Evolutionary conservation across 2,797 vertebrate genomes (phyloP).

Genomic region (Phrynocephalus guinanensis): DNA sequence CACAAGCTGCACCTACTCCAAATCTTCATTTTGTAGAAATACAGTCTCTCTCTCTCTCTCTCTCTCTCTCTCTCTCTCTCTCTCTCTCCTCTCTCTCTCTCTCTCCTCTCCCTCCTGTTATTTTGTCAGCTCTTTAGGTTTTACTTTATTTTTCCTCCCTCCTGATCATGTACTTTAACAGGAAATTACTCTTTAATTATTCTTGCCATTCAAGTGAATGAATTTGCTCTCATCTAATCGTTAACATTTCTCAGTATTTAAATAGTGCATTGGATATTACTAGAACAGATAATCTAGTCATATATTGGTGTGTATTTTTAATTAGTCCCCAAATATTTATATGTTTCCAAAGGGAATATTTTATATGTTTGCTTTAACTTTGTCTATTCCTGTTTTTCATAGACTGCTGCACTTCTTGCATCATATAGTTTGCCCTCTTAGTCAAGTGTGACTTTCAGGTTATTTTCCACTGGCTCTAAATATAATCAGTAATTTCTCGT

Average conservation of each 20-base stretch:
- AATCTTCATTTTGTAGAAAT: not conserved
- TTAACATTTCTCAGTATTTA: not conserved
- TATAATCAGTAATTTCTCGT: slow-evolving; percentile 41
- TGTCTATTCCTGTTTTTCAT: slow-evolving; percentile 7
- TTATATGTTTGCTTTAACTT: slow-evolving; percentile 20
- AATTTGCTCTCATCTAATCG: not conserved
- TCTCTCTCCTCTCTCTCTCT: too few species aligned
- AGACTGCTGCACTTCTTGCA: not conserved
- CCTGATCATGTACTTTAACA: not conserved
- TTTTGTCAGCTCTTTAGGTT: not conserved
- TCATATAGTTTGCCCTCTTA: not conserved
- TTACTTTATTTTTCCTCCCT: not conserved
- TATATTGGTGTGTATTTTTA: not conserved
- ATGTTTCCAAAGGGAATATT: not conserved
- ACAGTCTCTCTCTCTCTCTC: too few species aligned
- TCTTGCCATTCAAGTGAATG: not conserved
- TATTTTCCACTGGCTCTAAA: slow-evolving; percentile 20
- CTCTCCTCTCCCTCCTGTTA: too few species aligned
- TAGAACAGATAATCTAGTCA: not conserved
- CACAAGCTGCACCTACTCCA: not conserved
- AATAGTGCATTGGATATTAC: slow-evolving; percentile 3
- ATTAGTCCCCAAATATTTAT: not conserved
- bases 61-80: too few species aligned
- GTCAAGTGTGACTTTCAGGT: slow-evolving; percentile 44
- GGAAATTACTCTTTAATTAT: not conserved